These are phyloP conservation scores for Tenrec ecaudatus DNA, from an alignment of 2,113 vertebrate species.

Conservation along the genomic window DNA sequence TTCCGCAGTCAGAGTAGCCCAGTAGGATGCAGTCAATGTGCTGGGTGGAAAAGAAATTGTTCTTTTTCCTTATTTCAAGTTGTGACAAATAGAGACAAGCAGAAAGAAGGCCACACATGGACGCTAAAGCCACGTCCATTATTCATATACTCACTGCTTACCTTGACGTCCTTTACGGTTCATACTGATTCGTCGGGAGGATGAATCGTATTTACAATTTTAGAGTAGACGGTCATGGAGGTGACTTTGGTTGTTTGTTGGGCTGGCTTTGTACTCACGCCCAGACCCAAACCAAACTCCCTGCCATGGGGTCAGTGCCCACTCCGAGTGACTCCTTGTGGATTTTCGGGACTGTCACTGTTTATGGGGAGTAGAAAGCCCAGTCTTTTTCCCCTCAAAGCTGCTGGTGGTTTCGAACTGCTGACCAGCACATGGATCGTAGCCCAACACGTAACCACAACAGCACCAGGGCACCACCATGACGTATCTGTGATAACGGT, in stretches of 20 bases:
- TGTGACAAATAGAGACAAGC: constrained; percentile 16
- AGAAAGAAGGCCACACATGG: constrained; percentile 35
- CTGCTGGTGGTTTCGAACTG: too few species aligned
- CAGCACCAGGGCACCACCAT: too few species aligned
- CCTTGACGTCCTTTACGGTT: constrained; percentile 7
- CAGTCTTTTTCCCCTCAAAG: too few species aligned
- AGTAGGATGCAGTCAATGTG: not conserved
- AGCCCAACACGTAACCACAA: too few species aligned
- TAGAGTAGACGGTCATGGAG: not conserved
- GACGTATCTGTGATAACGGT: not conserved
- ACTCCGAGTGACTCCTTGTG: too few species aligned
- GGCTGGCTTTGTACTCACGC: too few species aligned
- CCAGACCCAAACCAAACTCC: too few species aligned
- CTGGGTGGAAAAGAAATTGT: not conserved
- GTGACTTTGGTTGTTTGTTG: not conserved
- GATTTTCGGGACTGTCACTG: too few species aligned
- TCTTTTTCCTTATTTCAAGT: not conserved
- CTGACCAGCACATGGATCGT: too few species aligned
- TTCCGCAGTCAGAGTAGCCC: not conserved
- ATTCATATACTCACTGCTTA: constrained; percentile 23
- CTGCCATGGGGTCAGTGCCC: too few species aligned
- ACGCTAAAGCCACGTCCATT: not conserved
- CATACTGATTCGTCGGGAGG: not conserved
- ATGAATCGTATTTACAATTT: not conserved
- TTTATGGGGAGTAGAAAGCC: too few species aligned